phyloP scores from a whole-genome alignment of 2,797 vertebrate species.

The Enteromius anoplus region DNA sequence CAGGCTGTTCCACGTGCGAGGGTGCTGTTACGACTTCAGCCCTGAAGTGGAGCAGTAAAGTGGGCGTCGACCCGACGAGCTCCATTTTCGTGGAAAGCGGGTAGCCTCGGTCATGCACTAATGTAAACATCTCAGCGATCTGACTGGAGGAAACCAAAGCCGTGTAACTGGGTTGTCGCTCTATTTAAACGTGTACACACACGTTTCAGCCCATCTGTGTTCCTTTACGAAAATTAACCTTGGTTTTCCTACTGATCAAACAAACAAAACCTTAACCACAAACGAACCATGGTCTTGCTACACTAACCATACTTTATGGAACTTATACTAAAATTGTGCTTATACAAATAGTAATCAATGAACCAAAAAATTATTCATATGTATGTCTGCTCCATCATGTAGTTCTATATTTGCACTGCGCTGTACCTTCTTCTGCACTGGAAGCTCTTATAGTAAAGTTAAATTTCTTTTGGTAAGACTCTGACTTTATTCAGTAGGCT shows the following conservation, averaged over 20 bases:
- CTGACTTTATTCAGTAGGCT: no score
- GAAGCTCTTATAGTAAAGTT: neutral
- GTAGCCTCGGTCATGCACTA: slow-evolving; percentile 4
- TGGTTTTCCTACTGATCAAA: no score
- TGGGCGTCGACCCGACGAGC: slow-evolving; percentile 48
- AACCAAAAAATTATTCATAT: no score
- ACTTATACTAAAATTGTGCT: no score
- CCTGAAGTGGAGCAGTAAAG: slow-evolving; percentile 49
- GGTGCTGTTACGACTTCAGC: slow-evolving; percentile 45
- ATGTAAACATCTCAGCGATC: slow-evolving; percentile 34
- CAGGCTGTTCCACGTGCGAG: slow-evolving; percentile 64
- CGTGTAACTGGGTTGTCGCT: neutral
- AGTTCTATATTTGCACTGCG: no score
- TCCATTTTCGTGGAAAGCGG: slow-evolving; percentile 54
- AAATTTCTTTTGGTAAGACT: neutral
- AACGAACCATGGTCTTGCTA: neutral
- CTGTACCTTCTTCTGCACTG: no score
- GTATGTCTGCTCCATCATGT: no score
- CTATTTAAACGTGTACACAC: slow-evolving; percentile 12
- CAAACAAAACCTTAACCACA: neutral
- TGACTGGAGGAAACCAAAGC: neutral
- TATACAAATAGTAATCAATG: no score
- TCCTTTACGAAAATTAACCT: neutral
- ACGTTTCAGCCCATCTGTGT: neutral
- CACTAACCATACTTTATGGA: no score